Evolutionary conservation across 2,888 invertebrate genomes (phyloP), one percentile per base, ranked within the genome.

Genomic region (Nemapogon koenigi): DNA sequence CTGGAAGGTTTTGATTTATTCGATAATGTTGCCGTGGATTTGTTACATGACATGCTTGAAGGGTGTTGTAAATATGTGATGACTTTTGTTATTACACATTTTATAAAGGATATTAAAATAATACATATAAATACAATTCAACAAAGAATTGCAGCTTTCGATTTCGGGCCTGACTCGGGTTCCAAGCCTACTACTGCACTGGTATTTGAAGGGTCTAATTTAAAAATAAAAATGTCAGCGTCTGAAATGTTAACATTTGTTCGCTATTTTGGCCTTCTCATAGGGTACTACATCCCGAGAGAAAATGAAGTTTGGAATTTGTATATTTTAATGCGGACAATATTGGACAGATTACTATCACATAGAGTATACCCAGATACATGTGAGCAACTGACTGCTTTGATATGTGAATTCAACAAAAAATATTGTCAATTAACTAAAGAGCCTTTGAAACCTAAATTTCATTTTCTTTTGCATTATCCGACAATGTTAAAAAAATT

Each of bases 211-310:
- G 14, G 14, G 10, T 13, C 18, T 16, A 10, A 17, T 16, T 7
- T 17, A 13, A 35, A 22, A 14, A 4, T 35, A 4, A 19, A 22
- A 13, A 8, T 11, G 3, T 35, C 35, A 4, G 43, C 43, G 19
- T 38, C 43, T 16, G 42, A 43, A 42, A 46, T 44, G 44, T 38
- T 46, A 3, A 31, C 35, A 27, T 11, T 43, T 1, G 35, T 43
- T 17, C 39, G 47, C 17, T 47, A 46, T 39, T 47, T 47, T 35
- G 39, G 41, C 3, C 22, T 47, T 11, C 15, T 47, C 15, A 41
- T 41, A 6, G 47, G 47, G 16, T 3, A 39, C 4, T 29, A 39
- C 31, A 35, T 47, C 2, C 44, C 47, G 26, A 14, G 27, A 8
- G 41, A 32, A 16, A 39, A 46, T 16, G 37, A 43, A 18, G 26